Evolutionary conservation across 1,140 invertebrate genomes (phyloP).

Genomic region (Anadara kagoshimensis): DNA sequence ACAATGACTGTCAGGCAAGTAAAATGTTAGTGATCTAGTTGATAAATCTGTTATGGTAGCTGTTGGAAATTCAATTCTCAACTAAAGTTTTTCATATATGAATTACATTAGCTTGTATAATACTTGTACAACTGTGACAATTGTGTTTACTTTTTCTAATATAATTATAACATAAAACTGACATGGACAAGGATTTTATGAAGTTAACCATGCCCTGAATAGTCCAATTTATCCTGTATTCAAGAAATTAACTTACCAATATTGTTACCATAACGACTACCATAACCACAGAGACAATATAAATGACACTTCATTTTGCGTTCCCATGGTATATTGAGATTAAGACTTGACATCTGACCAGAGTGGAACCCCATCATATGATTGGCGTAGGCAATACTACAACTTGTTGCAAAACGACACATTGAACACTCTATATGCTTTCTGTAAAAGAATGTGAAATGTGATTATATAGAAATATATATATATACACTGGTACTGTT

Average conservation of each 20-base stretch:
- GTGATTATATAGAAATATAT: neutral
- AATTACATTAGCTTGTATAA: no score
- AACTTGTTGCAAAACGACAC: slow-evolving; percentile 72
- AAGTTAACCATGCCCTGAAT: neutral
- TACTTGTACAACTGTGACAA: no score
- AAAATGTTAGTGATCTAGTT: no score
- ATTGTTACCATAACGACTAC: slow-evolving; percentile 64
- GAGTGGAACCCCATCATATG: slow-evolving; percentile 72
- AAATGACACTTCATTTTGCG: slow-evolving; percentile 45
- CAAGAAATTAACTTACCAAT: slow-evolving; percentile 66
- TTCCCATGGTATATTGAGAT: slow-evolving; percentile 60
- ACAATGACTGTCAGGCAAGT: no score
- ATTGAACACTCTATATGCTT: slow-evolving; percentile 71
- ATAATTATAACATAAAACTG: neutral
- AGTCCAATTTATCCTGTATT: no score
- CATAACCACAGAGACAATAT: slow-evolving; percentile 69
- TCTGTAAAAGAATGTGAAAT: slow-evolving; percentile 44
- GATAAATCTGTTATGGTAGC: no score
- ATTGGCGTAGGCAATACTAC: slow-evolving; percentile 67
- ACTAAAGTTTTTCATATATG: no score
- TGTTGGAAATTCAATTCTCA: no score
- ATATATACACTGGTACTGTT: no score
- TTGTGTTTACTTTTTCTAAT: neutral
- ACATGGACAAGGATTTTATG: neutral
- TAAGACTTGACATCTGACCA: slow-evolving; percentile 58